Base-by-base conservation (phyloP, 2,888 invertebrate genomes). In the Dione juno region DNA sequence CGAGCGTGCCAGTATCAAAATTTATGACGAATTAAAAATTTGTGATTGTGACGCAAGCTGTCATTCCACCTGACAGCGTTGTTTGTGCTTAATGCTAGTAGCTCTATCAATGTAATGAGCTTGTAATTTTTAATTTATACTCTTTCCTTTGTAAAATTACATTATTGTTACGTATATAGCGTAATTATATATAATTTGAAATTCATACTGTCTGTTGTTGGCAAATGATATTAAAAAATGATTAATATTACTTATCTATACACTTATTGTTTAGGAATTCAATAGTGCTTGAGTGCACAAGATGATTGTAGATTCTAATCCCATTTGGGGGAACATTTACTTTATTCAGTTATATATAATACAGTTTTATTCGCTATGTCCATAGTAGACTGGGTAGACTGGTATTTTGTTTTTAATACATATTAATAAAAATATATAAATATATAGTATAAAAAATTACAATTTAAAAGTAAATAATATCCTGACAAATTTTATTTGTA, bases 21-120 rank as follows among this genome's bases (percentile, higher is more conserved):
- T n/a, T n/a, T n/a, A n/a, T n/a, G n/a, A n/a, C n/a, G n/a, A n/a
- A n/a, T n/a, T n/a, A n/a, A n/a, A n/a, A n/a, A n/a, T n/a, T n/a
- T n/a, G n/a, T n/a, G n/a, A 67, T 65, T 58, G 50, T 61, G 65
- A 37, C 66, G 45, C 69, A 67, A 66, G 74, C 70, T 66, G 67
- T 80, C 78, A 80, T 82, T 79, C 82, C 83, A 84, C 79, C 80
- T 64, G 64, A 64, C 64, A 64, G 64, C 16, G 78, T 71, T 79
- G 76, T 80, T 79, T 78, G 79, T 75, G 77, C 76, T 75, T 75
- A 64, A 48, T 50, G 77, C 78, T 71, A 74, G 61, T 19, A 67
- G 71, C 40, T 40, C 50, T 64, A 45, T 61, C n/a, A 61, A 35
- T 61, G 64, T 64, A 68, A 63, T 54, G 63, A 53, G 61, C 13